Evolutionary conservation across 2,113 vertebrate species (phyloP).

Genomic region (Grallaria varia): DNA sequence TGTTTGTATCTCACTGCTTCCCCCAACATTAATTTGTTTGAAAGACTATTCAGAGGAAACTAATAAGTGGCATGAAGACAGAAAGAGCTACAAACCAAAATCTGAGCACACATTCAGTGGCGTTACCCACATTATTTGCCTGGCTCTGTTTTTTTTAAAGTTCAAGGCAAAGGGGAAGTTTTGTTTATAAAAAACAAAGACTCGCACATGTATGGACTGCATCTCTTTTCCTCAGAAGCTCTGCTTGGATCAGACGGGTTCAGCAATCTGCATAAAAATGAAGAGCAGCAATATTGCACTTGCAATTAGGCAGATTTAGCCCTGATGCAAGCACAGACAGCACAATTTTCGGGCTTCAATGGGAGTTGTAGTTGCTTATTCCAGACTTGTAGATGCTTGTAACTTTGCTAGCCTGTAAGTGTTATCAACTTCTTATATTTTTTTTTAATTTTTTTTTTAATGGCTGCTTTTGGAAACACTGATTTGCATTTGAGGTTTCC

Average conservation of each 20-base stretch:
- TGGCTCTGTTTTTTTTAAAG: not conserved
- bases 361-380: not conserved
- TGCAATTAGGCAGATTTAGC: not conserved
- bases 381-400: not conserved
- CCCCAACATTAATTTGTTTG: conserved; percentile 45
- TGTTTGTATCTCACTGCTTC: conserved; percentile 45
- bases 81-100: conserved; percentile 7
- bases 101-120: not conserved
- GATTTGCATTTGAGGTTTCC: not conserved
- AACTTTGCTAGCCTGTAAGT: not conserved
- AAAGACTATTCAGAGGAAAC: conserved; percentile 40
- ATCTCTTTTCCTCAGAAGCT: not conserved
- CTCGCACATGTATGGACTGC: not conserved
- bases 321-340: not conserved
- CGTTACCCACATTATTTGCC: not conserved
- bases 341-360: not conserved
- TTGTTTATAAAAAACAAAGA: conserved; percentile 5
- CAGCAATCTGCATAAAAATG: conserved; percentile 5
- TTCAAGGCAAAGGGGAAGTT: conserved; percentile 37
- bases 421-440: not conserved
- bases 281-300: not conserved
- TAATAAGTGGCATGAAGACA: conserved; percentile 10
- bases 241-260: not conserved
- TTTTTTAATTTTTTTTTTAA: not conserved
- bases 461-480: not conserved